A percentile compares a stretch with the other conserved stretches of the same genome.
Evolutionary conservation across 2,888 invertebrate species (phyloP).

Genomic region (Athalia rosae): DNA sequence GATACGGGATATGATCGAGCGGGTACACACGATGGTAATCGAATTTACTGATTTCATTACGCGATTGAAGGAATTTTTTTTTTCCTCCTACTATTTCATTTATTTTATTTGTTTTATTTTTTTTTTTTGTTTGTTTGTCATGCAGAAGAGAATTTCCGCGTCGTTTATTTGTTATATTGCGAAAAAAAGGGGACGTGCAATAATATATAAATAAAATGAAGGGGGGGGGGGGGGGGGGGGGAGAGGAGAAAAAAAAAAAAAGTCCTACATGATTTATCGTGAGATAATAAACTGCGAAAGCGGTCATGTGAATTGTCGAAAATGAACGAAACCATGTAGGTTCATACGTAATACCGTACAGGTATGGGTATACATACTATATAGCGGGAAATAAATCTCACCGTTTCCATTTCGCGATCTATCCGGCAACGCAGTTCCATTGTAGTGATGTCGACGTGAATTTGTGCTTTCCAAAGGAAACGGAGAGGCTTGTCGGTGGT

Average conservation of each 20-base stretch:
- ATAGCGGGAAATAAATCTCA: conserved; percentile 49
- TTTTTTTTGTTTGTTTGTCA: no score
- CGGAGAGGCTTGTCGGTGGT: conserved; percentile 81
- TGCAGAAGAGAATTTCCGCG: no score
- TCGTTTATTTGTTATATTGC: no score
- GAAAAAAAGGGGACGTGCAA: no score
- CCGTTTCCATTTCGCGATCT: conserved; percentile 67
- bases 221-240: no score
- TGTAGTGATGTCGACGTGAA: conserved; percentile 76
- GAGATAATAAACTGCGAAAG: not conserved
- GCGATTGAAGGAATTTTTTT: no score
- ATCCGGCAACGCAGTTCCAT: conserved; percentile 65
- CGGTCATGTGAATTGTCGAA: not conserved
- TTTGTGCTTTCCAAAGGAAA: conserved; percentile 83
- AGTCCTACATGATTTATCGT: not conserved
- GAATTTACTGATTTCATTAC: not conserved
- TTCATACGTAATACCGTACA: not conserved
- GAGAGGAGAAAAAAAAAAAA: not conserved
- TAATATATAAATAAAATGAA: no score
- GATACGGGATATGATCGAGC: no score
- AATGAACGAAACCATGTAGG: not conserved
- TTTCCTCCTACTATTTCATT: no score
- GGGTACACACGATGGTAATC: not conserved
- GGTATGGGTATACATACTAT: no score
- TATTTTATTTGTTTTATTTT: no score